These are phyloP conservation scores for Andricus grossulariae DNA, from an alignment of 1,140 invertebrate species.

Conservation along the genomic window DNA sequence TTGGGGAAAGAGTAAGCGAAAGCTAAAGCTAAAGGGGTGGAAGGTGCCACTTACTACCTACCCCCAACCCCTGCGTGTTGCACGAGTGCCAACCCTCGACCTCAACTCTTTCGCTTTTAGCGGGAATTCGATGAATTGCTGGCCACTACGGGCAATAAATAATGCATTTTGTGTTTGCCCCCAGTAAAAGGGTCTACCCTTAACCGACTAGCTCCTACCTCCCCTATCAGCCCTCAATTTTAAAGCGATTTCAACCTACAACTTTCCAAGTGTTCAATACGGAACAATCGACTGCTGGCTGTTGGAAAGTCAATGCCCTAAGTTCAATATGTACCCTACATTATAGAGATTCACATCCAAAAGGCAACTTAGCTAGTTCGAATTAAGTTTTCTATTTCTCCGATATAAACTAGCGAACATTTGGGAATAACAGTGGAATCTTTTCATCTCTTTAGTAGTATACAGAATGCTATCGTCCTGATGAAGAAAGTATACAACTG, in stretches of 20 bases:
- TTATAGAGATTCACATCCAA: background rate
- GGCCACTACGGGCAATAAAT: slow-evolving; percentile 64
- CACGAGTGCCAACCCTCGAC: slow-evolving; percentile 56
- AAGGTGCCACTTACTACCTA: slow-evolving; percentile 60
- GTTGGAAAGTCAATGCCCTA: slow-evolving; percentile 16
- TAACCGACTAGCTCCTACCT: background rate
- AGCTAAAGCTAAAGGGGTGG: slow-evolving; percentile 46
- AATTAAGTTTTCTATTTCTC: background rate
- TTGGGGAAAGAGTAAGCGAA: slow-evolving; percentile 43
- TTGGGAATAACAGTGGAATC: too few relatives aligned
- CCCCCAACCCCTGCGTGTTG: slow-evolving; percentile 48
- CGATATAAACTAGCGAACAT: too few relatives aligned
- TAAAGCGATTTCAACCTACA: slow-evolving; percentile 53
- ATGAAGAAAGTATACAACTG: too few relatives aligned
- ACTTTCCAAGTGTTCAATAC: slow-evolving; percentile 33
- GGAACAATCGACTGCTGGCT: slow-evolving; percentile 28
- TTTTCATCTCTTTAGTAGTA: too few relatives aligned
- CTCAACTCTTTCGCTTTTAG: slow-evolving; percentile 62
- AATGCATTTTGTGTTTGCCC: slow-evolving; percentile 69
- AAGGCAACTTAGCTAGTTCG: background rate
- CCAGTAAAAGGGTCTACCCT: slow-evolving; percentile 65
- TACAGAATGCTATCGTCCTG: too few relatives aligned
- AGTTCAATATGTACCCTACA: background rate
- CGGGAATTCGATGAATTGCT: slow-evolving; percentile 64
- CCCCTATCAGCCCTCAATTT: slow-evolving; percentile 56